Conservation (phyloP, 37 sponge, comb jelly and placozoan species). For the Chondrosia reniformis region DNA sequence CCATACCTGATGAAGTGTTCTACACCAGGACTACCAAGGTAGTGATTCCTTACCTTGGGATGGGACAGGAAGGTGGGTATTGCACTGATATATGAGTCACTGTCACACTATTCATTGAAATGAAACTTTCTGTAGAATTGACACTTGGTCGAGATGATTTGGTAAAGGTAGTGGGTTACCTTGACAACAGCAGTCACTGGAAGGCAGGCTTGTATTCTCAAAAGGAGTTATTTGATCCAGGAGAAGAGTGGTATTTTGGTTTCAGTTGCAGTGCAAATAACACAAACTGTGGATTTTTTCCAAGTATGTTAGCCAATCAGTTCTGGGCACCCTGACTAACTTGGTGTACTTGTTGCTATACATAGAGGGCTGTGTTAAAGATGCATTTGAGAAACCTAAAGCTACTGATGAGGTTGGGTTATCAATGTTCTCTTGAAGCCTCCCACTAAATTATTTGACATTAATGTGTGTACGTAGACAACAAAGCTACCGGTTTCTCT, state of each 20-base stretch:
- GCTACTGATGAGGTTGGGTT: constrained; percentile 1
- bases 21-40: constrained; percentile 37
- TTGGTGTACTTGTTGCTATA: not conserved
- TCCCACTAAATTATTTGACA: not conserved
- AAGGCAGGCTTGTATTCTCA: constrained; percentile 63
- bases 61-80: constrained; percentile 54
- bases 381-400: not conserved
- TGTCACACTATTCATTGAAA: not conserved
- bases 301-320: constrained; percentile 32
- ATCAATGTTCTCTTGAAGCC: not conserved
- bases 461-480: not conserved
- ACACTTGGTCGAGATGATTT: constrained; percentile 63
- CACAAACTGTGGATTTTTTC: constrained; percentile 71
- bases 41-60: constrained; percentile 52
- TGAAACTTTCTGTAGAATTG: constrained; percentile 31
- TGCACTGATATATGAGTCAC: no score
- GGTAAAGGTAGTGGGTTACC: constrained; percentile 49
- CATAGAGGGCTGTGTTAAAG: constrained; percentile 15
- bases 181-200: constrained; percentile 49
- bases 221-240: constrained; percentile 68
- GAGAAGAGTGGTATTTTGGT: constrained; percentile 62
- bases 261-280: not conserved
- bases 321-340: not conserved
- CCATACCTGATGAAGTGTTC: constrained; percentile 71
- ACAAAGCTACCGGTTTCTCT: not conserved